Evolutionary conservation across 64 coral and sea anemone species (phyloP).

Genomic region (Pocillopora damicornis): DNA sequence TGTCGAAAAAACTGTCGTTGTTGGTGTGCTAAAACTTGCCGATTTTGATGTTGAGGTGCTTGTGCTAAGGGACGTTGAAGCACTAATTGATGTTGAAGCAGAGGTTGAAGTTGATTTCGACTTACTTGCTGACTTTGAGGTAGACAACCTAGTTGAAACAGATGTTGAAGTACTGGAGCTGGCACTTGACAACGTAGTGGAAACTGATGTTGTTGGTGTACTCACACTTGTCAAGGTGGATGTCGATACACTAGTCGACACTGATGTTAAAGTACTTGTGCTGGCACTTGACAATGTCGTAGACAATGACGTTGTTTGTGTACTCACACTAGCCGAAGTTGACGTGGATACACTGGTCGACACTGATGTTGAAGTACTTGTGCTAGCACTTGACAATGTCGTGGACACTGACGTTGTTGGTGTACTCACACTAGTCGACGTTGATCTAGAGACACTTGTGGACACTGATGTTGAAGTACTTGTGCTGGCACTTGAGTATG

Average conservation of each 20-base stretch:
- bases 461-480: background rate
- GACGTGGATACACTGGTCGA: background rate
- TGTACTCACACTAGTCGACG: slow-evolving; percentile 16
- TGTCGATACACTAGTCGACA: background rate
- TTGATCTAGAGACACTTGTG: background rate
- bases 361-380: background rate
- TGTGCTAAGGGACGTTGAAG: background rate
- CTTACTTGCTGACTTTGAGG: background rate
- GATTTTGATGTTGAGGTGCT: background rate
- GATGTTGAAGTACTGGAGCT: background rate
- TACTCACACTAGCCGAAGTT: too few species aligned
- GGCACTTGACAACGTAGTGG: background rate
- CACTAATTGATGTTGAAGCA: background rate
- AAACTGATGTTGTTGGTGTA: background rate
- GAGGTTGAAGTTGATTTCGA: background rate
- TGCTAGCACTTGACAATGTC: background rate
- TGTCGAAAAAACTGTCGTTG: background rate
- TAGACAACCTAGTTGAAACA: background rate
- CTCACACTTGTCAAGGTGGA: background rate
- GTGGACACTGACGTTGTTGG: background rate
- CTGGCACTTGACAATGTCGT: background rate
- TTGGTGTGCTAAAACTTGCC: background rate
- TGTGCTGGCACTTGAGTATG: background rate
- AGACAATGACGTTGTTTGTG: background rate
- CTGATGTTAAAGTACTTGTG: background rate